These are phyloP conservation scores for Dinomys branickii DNA, from an alignment of 2,113 vertebrate species.

Conservation along the genomic window DNA sequence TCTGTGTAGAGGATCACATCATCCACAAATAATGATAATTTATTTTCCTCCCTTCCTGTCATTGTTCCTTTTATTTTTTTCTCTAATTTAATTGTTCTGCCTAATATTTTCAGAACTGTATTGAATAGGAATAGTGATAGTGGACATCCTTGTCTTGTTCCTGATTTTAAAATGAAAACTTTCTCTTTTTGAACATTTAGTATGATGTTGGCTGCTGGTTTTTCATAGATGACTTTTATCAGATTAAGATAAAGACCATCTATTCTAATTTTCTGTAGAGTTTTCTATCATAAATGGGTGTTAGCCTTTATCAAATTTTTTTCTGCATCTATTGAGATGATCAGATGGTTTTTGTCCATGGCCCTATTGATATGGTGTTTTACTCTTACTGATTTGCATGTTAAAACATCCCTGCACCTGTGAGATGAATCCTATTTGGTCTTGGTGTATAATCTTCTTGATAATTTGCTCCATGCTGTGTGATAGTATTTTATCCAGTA, in stretches of 20 bases:
- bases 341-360: background rate
- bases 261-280: background rate
- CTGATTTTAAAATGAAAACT: background rate
- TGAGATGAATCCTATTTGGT: background rate
- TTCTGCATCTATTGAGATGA: background rate
- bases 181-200: background rate
- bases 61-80: background rate
- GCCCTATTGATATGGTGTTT: background rate
- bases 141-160: background rate
- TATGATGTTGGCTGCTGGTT: background rate
- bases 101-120: background rate
- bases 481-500: background rate
- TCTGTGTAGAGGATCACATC: background rate
- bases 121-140: background rate
- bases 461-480: background rate
- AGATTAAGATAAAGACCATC: background rate
- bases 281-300: background rate
- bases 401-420: too few relatives aligned
- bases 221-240: background rate
- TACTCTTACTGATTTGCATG: background rate
- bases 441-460: background rate
- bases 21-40: background rate
- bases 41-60: background rate
- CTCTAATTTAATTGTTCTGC: background rate
- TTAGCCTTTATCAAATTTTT: background rate